Evolutionary conservation across 2,888 invertebrate species (phyloP).

Genomic region (Drosophila quasianomalipes): DNA sequence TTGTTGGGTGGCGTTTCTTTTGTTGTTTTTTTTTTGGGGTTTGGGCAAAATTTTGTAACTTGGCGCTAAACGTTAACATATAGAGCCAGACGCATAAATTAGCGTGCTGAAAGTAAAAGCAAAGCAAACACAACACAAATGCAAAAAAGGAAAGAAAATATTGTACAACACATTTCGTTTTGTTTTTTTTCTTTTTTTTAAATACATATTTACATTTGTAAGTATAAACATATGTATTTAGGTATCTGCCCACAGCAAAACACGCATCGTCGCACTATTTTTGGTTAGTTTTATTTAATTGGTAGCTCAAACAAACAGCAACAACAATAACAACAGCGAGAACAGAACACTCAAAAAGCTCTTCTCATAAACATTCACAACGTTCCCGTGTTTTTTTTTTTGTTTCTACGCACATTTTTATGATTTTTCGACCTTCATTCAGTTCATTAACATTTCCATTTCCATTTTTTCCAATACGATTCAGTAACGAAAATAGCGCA

Average conservation of each 20-base stretch:
- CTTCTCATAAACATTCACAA: conserved; percentile 24
- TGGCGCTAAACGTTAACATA: conserved; percentile 17
- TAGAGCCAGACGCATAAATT: conserved; percentile 51
- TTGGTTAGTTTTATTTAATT: conserved; percentile 28
- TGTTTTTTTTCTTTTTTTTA: not conserved
- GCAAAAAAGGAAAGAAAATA: conserved; percentile 10
- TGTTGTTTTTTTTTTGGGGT: conserved; percentile 3
- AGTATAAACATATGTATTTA: not conserved
- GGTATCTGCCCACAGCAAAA: conserved; percentile 9
- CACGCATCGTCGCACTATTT: conserved; percentile 40
- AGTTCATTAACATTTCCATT: conserved; percentile 76
- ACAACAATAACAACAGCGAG: conserved; percentile 1
- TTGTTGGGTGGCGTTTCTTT: conserved; percentile 5
- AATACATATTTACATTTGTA: not conserved
- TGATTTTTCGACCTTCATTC: conserved; percentile 69
- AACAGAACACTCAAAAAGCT: conserved; percentile 22
- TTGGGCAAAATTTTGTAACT: conserved; percentile 38
- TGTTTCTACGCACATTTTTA: conserved; percentile 32
- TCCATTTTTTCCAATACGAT: conserved; percentile 26
- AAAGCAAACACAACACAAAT: conserved; percentile 8
- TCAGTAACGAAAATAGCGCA: conserved; percentile 26
- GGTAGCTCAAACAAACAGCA: conserved; percentile 34
- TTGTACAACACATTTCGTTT: conserved; percentile 11
- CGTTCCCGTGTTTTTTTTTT: conserved; percentile 11
- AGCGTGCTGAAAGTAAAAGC: conserved; percentile 46